These are phyloP conservation scores for Typhlichthys subterraneus DNA, from an alignment of 2,797 vertebrate species.

Conservation along the genomic window DNA sequence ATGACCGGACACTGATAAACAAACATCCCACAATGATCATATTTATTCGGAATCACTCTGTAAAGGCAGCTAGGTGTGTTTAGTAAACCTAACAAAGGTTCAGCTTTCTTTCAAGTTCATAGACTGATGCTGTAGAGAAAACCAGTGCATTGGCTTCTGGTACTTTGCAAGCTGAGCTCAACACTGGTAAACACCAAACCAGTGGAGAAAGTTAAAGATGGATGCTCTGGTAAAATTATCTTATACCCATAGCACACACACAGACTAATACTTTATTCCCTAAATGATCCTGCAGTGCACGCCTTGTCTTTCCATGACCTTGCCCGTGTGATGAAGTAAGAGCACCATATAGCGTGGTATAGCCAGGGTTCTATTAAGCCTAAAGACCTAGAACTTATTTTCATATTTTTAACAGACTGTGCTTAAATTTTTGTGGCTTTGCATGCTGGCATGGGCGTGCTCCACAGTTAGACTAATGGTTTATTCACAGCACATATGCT, in stretches of 20 bases:
- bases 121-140: conserved; percentile 7
- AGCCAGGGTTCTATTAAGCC: conserved; percentile 18
- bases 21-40: conserved; percentile 17
- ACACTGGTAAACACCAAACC: conserved; percentile 24
- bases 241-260: conserved; percentile 62
- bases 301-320: conserved; percentile 29
- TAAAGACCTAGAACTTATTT: conserved; percentile 6
- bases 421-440: conserved; percentile 5
- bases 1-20: conserved; percentile 18
- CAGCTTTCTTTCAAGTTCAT: conserved; percentile 10
- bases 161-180: conserved; percentile 25
- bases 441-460: background rate
- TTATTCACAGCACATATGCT: too few relatives aligned
- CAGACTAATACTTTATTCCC: conserved; percentile 60
- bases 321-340: conserved; percentile 18
- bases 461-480: background rate
- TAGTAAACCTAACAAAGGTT: too few relatives aligned
- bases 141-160: conserved; percentile 11
- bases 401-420: conserved; percentile 2
- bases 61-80: background rate
- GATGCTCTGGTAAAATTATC: conserved; percentile 69
- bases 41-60: conserved; percentile 22
- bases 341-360: conserved; percentile 10
- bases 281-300: conserved; percentile 37
- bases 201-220: conserved; percentile 28